Evolutionary conservation across 2,113 vertebrate genomes (phyloP), one percentile per base, ranked within the genome.

Genomic region (Hippocampus comes): DNA sequence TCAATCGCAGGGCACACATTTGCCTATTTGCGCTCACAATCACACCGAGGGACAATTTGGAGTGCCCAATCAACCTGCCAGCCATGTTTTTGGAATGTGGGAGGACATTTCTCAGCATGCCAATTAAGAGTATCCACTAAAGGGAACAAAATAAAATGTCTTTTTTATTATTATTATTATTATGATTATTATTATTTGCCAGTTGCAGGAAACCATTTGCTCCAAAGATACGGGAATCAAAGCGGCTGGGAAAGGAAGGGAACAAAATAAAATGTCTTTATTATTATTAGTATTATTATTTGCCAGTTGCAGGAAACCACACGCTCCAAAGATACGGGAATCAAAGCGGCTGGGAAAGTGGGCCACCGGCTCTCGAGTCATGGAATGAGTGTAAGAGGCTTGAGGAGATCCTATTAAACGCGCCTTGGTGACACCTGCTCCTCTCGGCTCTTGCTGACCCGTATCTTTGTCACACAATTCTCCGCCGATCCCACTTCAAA

Each of bases 341-440:
- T 55, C 65, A 55, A 77, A 70, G 75, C 63, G 56, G 67, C 17
- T 53, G 60, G 57, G 77, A 82, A 90, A 90, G 82, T 91, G 85
- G 90, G 88, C 76, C 89, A 85, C 71, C 8, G 48, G 72, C 75
- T 74, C 84, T 75, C 71, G 72, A 90, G 85, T 83, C 84, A 77
- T 74, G 85, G 83, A 89, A 75, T 76, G 82, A 71, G 59, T 78
- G 83, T 85, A 89, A 90, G 91, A 87, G 81, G 90, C 86, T 91
- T 84, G 83, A 70, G 69, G 70, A 80, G 85, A 90, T 89, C 90
- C 87, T 82, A 90, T 92, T 93, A 91, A 92, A 91, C 76, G 71
- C 72, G 60, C 83, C 80, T 77, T 57, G 59, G 51, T 87, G 80
- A 80, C 86, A 88, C 83, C 89, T 90, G 86, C 80, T 89, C 75